phyloP scores from a whole-genome alignment of 2,113 vertebrate genomes.

The Scartelaos histophorus region DNA sequence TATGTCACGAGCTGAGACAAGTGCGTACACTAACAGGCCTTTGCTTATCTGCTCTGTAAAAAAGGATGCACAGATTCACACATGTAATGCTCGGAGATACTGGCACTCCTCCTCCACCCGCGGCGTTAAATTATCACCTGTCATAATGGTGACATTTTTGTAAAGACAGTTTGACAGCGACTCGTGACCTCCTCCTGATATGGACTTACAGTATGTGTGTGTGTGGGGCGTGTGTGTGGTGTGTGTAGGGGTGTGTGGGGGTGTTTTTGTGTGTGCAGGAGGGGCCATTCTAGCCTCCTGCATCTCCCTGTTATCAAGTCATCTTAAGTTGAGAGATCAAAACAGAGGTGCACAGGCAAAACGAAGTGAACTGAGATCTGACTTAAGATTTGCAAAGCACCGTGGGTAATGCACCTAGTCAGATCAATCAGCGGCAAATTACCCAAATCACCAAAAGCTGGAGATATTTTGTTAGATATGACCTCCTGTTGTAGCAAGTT shows the following conservation, averaged over 20 bases:
- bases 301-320: constrained; percentile 55
- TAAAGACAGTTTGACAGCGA: constrained; percentile 31
- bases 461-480: constrained; percentile 65
- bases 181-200: constrained; percentile 42
- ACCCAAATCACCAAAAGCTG: constrained; percentile 34
- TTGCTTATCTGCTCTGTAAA: constrained; percentile 51
- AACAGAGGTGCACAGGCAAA: constrained; percentile 50
- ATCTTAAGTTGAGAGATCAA: constrained; percentile 70
- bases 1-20: constrained; percentile 14
- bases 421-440: constrained; percentile 52
- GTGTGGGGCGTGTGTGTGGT: background rate
- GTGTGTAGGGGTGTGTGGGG: background rate
- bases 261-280: background rate
- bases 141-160: constrained; percentile 63
- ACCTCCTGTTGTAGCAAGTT: background rate
- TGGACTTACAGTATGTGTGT: constrained; percentile 21
- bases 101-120: constrained; percentile 31
- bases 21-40: constrained; percentile 41
- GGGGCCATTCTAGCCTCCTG: constrained; percentile 20
- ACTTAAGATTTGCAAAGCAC: constrained; percentile 59
- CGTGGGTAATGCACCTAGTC: constrained; percentile 52
- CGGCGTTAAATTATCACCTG: constrained; percentile 61
- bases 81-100: constrained; percentile 48
- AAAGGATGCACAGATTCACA: constrained; percentile 32
- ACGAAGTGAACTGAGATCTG: constrained; percentile 65